Conservation (phyloP, 2,888 invertebrate species). For the Diplolepis rosae region DNA sequence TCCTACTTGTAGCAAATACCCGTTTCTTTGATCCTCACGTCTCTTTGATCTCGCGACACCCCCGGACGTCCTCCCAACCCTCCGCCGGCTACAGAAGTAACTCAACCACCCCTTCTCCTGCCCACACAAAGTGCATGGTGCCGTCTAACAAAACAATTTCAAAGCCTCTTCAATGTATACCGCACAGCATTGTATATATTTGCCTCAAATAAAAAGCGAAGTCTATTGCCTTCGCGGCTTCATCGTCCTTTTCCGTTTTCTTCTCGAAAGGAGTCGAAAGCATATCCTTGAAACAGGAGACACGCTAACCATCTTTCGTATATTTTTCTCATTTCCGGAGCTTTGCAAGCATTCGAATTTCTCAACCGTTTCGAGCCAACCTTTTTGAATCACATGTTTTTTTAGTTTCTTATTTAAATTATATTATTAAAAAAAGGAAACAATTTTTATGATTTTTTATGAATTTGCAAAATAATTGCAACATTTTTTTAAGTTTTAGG, state of each 20-base stretch:
- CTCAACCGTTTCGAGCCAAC: neutral
- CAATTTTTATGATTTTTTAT: too few species aligned
- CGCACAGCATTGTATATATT: slow-evolving; percentile 43
- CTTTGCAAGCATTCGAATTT: neutral
- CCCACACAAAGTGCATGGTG: slow-evolving; percentile 21
- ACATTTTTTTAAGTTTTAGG: too few species aligned
- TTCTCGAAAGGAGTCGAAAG: neutral
- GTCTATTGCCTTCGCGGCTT: slow-evolving; percentile 42
- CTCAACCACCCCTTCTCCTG: slow-evolving; percentile 39
- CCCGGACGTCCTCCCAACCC: slow-evolving; percentile 46
- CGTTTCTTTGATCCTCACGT: slow-evolving; percentile 58
- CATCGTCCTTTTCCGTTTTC: slow-evolving; percentile 15
- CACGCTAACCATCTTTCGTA: neutral
- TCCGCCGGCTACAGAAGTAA: slow-evolving; percentile 45
- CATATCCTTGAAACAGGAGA: slow-evolving; percentile 21
- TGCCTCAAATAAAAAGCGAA: slow-evolving; percentile 47
- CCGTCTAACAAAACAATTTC: slow-evolving; percentile 48
- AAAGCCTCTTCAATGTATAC: slow-evolving; percentile 43
- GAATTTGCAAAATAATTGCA: too few species aligned
- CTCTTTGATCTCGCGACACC: slow-evolving; percentile 60
- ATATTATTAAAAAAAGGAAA: too few species aligned
- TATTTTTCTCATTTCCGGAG: slow-evolving; percentile 1
- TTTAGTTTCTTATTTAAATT: too few species aligned
- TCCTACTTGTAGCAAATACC: slow-evolving; percentile 60
- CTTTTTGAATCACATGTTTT: neutral